Evolutionary conservation across 2,888 invertebrate genomes (phyloP).

Genomic region (Dorcus hopei): DNA sequence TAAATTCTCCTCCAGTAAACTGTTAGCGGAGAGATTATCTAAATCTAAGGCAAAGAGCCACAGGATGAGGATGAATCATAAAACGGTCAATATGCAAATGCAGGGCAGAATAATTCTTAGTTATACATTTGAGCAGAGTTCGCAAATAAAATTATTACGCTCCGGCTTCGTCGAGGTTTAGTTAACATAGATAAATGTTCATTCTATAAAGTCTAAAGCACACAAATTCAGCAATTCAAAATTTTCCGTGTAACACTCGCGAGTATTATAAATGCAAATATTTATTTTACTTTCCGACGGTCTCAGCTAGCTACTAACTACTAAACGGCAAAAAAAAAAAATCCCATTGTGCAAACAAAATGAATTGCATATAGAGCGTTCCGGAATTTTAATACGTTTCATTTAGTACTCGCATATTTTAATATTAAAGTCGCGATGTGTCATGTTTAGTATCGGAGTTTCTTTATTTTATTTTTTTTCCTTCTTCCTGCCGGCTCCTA

Average conservation of each 20-base stretch:
- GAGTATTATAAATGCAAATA: constrained; percentile 1
- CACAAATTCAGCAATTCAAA: constrained; percentile 1
- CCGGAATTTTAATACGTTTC: background rate
- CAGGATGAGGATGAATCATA: background rate
- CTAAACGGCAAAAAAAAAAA: background rate
- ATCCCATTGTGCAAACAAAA: background rate
- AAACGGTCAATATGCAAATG: background rate
- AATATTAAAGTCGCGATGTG: too few species aligned
- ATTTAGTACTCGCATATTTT: too few species aligned
- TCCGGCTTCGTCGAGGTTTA: background rate
- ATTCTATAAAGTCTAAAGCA: background rate
- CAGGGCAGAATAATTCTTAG: background rate
- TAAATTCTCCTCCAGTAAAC: too few species aligned
- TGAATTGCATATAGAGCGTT: background rate
- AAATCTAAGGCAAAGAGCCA: too few species aligned
- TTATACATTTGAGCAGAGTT: background rate
- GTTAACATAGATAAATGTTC: constrained; percentile 2
- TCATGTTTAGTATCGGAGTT: too few species aligned
- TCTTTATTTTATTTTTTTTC: too few species aligned
- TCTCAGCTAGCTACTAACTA: background rate
- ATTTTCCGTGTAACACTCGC: background rate
- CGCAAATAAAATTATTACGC: constrained; percentile 3
- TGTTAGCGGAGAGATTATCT: too few species aligned
- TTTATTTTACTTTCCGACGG: background rate
- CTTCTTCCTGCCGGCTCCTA: too few species aligned